A percentile compares a stretch with the other conserved stretches of the same genome.
Evolutionary conservation across 2,113 vertebrate genomes (phyloP).

Genomic region (Microcebus ravelobensis): DNA sequence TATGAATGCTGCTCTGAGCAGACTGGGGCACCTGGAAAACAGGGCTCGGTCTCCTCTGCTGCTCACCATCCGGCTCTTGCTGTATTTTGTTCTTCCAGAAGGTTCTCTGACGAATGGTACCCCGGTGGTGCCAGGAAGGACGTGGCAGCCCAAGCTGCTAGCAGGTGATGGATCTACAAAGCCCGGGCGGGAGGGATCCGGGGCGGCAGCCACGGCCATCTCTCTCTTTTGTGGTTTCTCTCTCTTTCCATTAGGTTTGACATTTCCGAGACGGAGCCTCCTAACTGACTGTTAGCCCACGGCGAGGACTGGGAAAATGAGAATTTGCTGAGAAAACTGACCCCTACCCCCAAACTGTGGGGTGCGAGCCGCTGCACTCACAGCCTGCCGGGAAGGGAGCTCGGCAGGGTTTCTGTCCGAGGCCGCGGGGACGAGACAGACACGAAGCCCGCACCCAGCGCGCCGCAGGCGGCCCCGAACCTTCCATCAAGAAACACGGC

Average conservation of each 20-base stretch:
- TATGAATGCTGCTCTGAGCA: not conserved
- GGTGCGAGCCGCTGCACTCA: constrained; percentile 80
- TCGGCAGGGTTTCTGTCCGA: constrained; percentile 80
- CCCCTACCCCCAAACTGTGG: constrained; percentile 64
- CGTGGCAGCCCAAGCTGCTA: constrained; percentile 45
- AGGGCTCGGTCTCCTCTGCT: constrained; percentile 54
- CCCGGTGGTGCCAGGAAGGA: constrained; percentile 66
- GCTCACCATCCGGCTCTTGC: constrained; percentile 74
- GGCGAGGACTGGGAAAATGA: constrained; percentile 81
- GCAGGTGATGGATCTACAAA: constrained; percentile 78
- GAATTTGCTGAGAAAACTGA: constrained; percentile 79
- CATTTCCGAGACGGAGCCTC: constrained; percentile 84
- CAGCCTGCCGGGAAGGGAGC: constrained; percentile 78
- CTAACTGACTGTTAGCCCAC: constrained; percentile 86
- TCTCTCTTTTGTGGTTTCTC: constrained; percentile 86
- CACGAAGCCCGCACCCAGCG: constrained; percentile 78
- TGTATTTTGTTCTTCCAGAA: constrained; percentile 61
- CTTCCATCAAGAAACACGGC: constrained; percentile 67
- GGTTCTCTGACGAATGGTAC: constrained; percentile 81
- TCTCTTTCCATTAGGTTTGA: constrained; percentile 83
- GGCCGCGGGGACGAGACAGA: constrained; percentile 77
- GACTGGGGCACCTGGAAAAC: not conserved
- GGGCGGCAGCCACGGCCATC: constrained; percentile 82
- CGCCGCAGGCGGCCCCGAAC: constrained; percentile 73
- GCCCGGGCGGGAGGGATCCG: not conserved